Percentiles rank a stretch among this genome's conserved stretches.
phyloP scores from a whole-genome alignment of 2,113 vertebrate species.

The Percina caprodes region DNA sequence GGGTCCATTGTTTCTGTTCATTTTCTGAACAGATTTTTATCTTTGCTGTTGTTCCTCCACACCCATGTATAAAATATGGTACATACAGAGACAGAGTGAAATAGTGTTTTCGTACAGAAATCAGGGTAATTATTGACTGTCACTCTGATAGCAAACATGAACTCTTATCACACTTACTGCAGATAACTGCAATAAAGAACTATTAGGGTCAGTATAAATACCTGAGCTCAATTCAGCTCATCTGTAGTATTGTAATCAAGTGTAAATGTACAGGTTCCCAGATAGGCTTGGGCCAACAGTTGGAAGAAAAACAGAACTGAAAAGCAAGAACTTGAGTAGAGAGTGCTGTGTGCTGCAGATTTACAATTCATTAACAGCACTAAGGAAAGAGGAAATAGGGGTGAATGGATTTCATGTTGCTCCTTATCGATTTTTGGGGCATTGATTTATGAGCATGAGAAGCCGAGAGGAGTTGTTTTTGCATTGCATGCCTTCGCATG shows the following conservation, averaged over 20 bases:
- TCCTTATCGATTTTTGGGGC: slow-evolving; percentile 49
- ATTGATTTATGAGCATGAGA: slow-evolving; percentile 57
- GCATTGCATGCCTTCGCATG: slow-evolving; percentile 12
- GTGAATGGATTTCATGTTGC: slow-evolving; percentile 52
- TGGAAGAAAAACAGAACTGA: slow-evolving; percentile 26
- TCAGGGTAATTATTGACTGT: slow-evolving; percentile 71
- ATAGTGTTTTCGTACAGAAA: slow-evolving; percentile 54
- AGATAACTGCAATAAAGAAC: slow-evolving; percentile 68
- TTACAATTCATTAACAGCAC: slow-evolving; percentile 65
- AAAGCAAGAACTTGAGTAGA: slow-evolving; percentile 17
- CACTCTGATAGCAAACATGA: slow-evolving; percentile 39
- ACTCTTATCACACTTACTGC: slow-evolving; percentile 39
- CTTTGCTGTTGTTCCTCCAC: slow-evolving; percentile 12
- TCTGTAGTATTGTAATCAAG: neutral
- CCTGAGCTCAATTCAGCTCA: slow-evolving; percentile 43
- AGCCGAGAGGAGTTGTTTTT: slow-evolving; percentile 13
- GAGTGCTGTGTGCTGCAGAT: slow-evolving; percentile 17
- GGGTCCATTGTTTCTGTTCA: slow-evolving; percentile 22
- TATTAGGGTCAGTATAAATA: slow-evolving; percentile 25
- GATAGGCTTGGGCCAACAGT: slow-evolving; percentile 37
- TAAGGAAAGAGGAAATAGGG: slow-evolving; percentile 56
- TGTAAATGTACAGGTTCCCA: neutral
- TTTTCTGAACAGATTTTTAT: slow-evolving; percentile 32
- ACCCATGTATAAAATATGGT: slow-evolving; percentile 18
- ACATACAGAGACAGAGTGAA: slow-evolving; percentile 15